phyloP scores from a whole-genome alignment of 2,888 invertebrate genomes.

The Monopis laevigella region DNA sequence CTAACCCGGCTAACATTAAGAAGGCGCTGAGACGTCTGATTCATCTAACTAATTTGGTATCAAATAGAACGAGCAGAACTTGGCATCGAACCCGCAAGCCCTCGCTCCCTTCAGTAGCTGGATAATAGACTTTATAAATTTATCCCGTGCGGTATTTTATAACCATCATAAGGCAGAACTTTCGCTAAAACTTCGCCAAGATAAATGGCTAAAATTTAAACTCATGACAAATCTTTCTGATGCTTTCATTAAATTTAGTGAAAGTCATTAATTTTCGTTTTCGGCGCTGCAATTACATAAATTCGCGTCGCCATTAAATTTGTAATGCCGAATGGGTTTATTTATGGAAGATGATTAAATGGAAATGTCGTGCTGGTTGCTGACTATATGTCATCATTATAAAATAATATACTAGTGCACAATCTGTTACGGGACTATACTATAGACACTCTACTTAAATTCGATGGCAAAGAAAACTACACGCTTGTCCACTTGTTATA shows the following conservation, averaged over 20 bases:
- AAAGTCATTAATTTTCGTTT: conserved; percentile 41
- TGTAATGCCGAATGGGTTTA: conserved; percentile 23
- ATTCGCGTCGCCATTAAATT: conserved; percentile 32
- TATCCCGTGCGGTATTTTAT: not conserved
- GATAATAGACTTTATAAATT: conserved; percentile 3
- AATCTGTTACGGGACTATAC: no score
- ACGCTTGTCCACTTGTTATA: no score
- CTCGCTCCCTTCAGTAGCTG: not conserved
- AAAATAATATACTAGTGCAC: no score
- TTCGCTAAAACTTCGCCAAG: not conserved
- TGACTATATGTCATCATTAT: no score
- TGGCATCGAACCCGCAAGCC: not conserved
- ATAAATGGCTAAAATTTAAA: conserved; percentile 6
- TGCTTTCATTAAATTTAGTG: conserved; percentile 7
- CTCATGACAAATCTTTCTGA: conserved; percentile 6
- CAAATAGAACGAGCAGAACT: conserved; percentile 1
- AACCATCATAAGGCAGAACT: conserved; percentile 2
- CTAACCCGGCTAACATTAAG: not conserved
- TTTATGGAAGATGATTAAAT: conserved; percentile 39
- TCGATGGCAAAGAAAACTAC: no score
- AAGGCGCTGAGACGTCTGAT: not conserved
- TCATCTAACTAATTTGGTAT: not conserved
- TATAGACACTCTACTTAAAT: no score
- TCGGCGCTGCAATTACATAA: conserved; percentile 41
- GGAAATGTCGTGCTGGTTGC: no score